phyloP scores from a whole-genome alignment of 2,797 vertebrate species.

The Coregonus suidteri region DNA sequence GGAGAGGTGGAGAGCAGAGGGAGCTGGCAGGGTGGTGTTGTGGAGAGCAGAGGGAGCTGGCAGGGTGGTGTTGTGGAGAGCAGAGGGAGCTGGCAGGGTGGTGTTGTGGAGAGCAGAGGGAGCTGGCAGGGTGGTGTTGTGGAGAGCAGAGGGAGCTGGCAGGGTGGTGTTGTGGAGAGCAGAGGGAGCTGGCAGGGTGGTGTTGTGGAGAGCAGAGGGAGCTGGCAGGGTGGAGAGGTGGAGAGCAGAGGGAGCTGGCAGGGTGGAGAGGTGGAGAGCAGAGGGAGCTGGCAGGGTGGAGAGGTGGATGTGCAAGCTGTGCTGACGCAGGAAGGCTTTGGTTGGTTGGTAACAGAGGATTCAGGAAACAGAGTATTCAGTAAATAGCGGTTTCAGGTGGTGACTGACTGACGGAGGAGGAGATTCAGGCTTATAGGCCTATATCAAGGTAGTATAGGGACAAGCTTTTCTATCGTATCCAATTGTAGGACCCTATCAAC shows the following conservation, averaged over 20 bases:
- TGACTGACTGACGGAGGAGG: neutral
- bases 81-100: constrained; percentile 29
- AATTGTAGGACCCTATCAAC: too few relatives aligned
- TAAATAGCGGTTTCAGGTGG: constrained; percentile 27
- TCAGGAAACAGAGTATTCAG: constrained; percentile 1
- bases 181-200: constrained; percentile 30
- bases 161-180: constrained; percentile 15
- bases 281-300: constrained; percentile 21
- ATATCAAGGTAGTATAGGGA: too few relatives aligned
- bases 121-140: constrained; percentile 25
- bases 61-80: constrained; percentile 20
- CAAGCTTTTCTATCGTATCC: too few relatives aligned
- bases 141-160: constrained; percentile 17
- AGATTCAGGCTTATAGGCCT: too few relatives aligned
- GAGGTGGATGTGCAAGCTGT: constrained; percentile 38
- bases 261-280: constrained; percentile 12
- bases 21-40: too few relatives aligned
- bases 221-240: constrained; percentile 24
- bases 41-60: neutral
- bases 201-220: constrained; percentile 18
- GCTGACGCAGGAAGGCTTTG: constrained; percentile 6
- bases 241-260: constrained; percentile 15
- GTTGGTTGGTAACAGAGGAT: constrained; percentile 38
- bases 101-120: constrained; percentile 14
- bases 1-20: constrained; percentile 38